Percentiles rank a stretch among this genome's conserved stretches.
These are phyloP conservation scores for Hanleya hanleyi DNA, from an alignment of 2,888 invertebrate genomes.

Conservation along the genomic window DNA sequence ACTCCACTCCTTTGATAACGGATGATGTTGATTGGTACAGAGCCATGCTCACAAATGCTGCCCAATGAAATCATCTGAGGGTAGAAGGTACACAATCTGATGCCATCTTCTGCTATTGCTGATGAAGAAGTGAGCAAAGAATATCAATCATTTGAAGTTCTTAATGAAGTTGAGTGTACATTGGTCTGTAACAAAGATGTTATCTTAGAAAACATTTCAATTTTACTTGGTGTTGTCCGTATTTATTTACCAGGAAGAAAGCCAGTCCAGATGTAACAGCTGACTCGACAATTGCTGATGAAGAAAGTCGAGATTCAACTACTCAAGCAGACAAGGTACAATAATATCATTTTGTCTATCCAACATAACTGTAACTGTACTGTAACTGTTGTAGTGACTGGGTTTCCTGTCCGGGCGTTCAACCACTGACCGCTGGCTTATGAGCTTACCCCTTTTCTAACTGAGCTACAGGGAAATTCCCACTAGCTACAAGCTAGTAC, in stretches of 20 bases:
- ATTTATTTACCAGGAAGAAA: slow-evolving; percentile 2
- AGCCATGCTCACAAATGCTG: too few species aligned
- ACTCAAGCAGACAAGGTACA: not conserved
- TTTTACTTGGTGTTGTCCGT: not conserved
- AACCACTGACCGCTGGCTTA: too few species aligned
- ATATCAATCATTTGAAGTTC: not conserved
- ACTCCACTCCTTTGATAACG: too few species aligned
- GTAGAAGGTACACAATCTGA: too few species aligned
- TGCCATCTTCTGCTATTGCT: not conserved
- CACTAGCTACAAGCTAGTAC: too few species aligned
- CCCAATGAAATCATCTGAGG: too few species aligned
- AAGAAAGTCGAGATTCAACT: not conserved
- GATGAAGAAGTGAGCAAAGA: too few species aligned
- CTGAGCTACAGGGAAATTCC: too few species aligned
- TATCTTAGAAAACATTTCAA: too few species aligned
- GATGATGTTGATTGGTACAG: too few species aligned
- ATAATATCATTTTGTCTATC: not conserved
- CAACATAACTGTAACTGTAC: not conserved
- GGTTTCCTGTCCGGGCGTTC: not conserved
- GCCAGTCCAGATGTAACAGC: not conserved
- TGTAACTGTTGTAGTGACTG: not conserved
- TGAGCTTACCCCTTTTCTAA: too few species aligned
- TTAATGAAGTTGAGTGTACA: not conserved
- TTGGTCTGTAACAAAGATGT: not conserved
- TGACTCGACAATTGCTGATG: not conserved